Percentiles rank a stretch among this genome's conserved stretches.
These are phyloP conservation scores for Cervus canadensis DNA, from an alignment of 2,113 vertebrate species.

Conservation along the genomic window DNA sequence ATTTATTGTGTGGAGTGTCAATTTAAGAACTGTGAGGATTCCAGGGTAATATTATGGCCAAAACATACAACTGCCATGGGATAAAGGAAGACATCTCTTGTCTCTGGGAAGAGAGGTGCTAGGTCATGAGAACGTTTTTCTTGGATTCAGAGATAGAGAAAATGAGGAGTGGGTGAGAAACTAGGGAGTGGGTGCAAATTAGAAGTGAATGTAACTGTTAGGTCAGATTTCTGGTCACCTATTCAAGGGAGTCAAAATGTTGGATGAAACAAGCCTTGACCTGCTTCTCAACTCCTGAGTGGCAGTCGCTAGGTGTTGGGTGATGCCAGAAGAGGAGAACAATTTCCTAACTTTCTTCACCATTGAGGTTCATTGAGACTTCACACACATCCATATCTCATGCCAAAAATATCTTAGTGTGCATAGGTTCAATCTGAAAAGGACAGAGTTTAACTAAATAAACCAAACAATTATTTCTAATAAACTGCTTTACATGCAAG, in stretches of 20 bases:
- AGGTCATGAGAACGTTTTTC: background rate
- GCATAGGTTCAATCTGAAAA: background rate
- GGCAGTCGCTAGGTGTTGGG: background rate
- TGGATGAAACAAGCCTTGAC: background rate
- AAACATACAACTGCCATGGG: background rate
- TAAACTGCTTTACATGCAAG: background rate
- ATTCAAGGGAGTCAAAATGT: background rate
- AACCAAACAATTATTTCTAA: background rate
- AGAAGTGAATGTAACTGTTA: fast-evolving
- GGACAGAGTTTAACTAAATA: background rate
- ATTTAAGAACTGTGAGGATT: background rate
- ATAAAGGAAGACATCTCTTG: background rate
- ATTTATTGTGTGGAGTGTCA: background rate
- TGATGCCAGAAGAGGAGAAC: background rate
- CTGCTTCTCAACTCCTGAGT: background rate
- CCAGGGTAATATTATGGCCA: background rate
- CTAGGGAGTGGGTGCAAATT: too few relatives aligned
- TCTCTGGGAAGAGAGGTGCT: background rate
- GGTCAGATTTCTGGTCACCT: background rate
- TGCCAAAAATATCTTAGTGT: background rate
- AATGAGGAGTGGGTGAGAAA: too few relatives aligned
- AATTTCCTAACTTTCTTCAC: background rate
- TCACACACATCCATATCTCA: background rate
- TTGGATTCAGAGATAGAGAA: background rate
- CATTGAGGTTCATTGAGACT: background rate